Evolutionary conservation across 2,888 invertebrate genomes (phyloP).

Genomic region (Andrena bucephala): DNA sequence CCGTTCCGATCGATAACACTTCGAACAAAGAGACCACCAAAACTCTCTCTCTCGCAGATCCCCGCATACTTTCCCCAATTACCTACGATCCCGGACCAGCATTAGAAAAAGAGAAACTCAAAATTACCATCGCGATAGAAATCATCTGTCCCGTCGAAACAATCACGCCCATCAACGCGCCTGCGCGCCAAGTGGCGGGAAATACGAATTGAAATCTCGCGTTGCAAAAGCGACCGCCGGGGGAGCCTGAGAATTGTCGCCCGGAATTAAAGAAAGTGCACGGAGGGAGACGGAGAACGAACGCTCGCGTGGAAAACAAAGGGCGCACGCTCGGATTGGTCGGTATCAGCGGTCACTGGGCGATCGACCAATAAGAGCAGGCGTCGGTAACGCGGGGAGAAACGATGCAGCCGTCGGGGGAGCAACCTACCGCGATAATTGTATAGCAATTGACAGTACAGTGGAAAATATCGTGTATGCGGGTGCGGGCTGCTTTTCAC

Average conservation of each 20-base stretch:
- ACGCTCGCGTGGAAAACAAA: background rate
- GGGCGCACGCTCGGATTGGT: slow-evolving; percentile 15
- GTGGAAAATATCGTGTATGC: slow-evolving; percentile 47
- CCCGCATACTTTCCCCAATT: background rate
- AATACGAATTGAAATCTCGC: background rate
- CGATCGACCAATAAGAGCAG: slow-evolving; percentile 23
- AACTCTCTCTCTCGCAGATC: background rate
- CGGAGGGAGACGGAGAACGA: background rate
- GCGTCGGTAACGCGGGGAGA: slow-evolving; percentile 32
- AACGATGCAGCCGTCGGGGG: slow-evolving; percentile 41
- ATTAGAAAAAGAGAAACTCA: background rate
- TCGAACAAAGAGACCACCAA: background rate
- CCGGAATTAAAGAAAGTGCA: background rate
- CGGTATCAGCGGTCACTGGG: background rate
- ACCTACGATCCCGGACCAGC: background rate
- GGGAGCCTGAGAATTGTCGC: background rate
- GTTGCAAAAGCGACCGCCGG: background rate
- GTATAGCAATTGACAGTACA: slow-evolving; percentile 58
- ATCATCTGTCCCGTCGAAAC: too few species aligned
- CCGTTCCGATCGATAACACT: background rate
- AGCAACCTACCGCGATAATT: slow-evolving; percentile 51
- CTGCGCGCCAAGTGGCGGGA: background rate
- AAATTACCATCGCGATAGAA: too few species aligned
- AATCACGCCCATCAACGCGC: background rate
- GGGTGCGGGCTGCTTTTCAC: slow-evolving; percentile 22